Percentiles rank a stretch among this genome's conserved stretches.
Conservation (phyloP, 2,797 vertebrate genomes). For the Syngnathus acus region DNA sequence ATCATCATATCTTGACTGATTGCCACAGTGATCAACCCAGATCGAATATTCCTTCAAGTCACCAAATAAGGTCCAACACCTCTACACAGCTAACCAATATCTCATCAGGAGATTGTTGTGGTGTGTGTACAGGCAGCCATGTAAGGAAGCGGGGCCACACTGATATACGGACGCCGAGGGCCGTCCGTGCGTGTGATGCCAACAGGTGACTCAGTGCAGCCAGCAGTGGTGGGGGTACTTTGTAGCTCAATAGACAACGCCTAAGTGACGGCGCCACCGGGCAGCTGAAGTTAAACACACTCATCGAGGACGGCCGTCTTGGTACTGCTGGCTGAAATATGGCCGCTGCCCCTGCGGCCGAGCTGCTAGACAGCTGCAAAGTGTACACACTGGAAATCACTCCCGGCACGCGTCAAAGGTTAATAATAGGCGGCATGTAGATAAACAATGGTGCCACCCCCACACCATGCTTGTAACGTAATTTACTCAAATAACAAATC, state of each 20-base stretch:
- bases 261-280: conserved; percentile 15
- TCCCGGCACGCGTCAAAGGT: conserved; percentile 4
- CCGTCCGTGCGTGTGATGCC: conserved; percentile 26
- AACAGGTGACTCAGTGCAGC: conserved; percentile 55
- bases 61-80: not conserved
- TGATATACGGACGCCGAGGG: conserved; percentile 40
- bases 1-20: not conserved
- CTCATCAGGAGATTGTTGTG: conserved; percentile 56
- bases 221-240: not conserved
- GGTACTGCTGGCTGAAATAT: conserved; percentile 7
- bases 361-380: conserved; percentile 39
- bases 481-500: not conserved
- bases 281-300: conserved; percentile 49
- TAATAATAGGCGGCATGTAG: not conserved
- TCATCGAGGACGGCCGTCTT: conserved; percentile 44
- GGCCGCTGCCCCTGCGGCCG: conserved; percentile 13
- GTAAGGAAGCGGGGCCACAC: conserved; percentile 62
- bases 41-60: not conserved
- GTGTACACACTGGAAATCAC: conserved; percentile 9
- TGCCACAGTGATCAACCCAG: not conserved
- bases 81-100: conserved; percentile 52
- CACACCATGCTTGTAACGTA: not conserved
- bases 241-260: conserved; percentile 22
- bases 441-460: not conserved
- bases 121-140: conserved; percentile 62